Conservation (phyloP, 2,888 invertebrate genomes). For the Drosophila merina region DNA sequence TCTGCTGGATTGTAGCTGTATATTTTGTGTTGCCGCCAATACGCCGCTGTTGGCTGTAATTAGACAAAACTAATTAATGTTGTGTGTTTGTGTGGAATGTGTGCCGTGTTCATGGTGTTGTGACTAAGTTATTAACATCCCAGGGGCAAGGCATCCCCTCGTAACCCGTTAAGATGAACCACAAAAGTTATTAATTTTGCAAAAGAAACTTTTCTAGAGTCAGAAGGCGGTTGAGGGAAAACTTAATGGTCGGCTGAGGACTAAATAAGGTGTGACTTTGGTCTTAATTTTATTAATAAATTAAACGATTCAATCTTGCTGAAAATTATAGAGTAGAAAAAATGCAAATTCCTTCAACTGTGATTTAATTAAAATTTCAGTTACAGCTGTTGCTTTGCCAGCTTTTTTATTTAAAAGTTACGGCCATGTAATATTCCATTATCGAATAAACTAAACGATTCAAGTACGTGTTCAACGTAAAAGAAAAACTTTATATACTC, state of each 20-base stretch:
- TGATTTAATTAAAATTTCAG: constrained; percentile 1
- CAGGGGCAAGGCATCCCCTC: constrained; percentile 1
- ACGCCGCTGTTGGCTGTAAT: constrained; percentile 51
- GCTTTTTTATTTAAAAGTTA: constrained; percentile 19
- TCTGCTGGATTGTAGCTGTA: constrained; percentile 34
- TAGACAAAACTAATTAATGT: constrained; percentile 70
- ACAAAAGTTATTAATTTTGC: constrained; percentile 24
- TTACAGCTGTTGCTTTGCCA: constrained; percentile 38
- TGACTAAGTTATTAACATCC: constrained; percentile 39
- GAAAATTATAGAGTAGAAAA: no score
- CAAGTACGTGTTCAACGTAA: constrained; percentile 56
- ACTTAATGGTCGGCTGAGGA: constrained; percentile 8
- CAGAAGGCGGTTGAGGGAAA: neutral
- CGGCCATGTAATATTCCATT: constrained; percentile 42
- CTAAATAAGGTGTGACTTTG: constrained; percentile 1
- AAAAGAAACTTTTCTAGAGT: neutral
- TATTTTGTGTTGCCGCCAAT: constrained; percentile 16
- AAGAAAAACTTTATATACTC: constrained; percentile 13
- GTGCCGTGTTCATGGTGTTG: constrained; percentile 47
- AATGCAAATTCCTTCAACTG: neutral
- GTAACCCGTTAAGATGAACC: constrained; percentile 6
- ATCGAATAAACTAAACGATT: constrained; percentile 56
- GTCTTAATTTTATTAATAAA: neutral
- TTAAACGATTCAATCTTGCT: no score
- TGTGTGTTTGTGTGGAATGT: constrained; percentile 50